A percentile compares a stretch with the other conserved stretches of the same genome.
Evolutionary conservation across 1,140 invertebrate genomes (phyloP).

Genomic region (Chionoecetes opilio): DNA sequence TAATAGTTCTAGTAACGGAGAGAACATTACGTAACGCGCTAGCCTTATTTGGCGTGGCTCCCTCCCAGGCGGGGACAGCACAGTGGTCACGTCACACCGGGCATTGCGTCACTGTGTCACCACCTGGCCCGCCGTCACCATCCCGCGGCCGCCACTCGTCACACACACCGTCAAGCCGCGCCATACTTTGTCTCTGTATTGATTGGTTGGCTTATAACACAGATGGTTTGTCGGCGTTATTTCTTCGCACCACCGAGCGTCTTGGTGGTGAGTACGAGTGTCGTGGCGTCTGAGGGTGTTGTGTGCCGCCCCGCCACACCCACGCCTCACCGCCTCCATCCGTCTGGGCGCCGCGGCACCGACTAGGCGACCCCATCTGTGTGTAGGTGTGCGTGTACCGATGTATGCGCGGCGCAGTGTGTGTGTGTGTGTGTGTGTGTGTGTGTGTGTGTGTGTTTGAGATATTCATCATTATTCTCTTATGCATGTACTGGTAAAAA

Average conservation of each 20-base stretch:
- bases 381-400: not conserved
- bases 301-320: not conserved
- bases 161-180: not conserved
- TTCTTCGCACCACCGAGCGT: not conserved
- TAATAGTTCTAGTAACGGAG: no score
- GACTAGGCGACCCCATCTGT: not conserved
- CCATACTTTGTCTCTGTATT: not conserved
- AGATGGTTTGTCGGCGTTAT: not conserved
- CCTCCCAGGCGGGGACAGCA: not conserved
- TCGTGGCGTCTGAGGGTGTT: not conserved
- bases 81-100: not conserved
- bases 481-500: no score
- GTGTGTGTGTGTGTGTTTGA: constrained; percentile 3
- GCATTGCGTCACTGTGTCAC: not conserved
- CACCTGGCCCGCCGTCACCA: constrained; percentile 31
- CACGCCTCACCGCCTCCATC: not conserved
- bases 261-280: not conserved
- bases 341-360: not conserved
- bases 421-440: constrained; percentile 25
- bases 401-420: not conserved
- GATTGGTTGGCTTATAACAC: not conserved
- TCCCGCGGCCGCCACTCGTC: not conserved
- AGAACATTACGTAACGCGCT: no score
- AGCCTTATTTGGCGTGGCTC: not conserved
- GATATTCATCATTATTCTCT: no score